A percentile compares a stretch with the other conserved stretches of the same genome.
Conservation (phyloP, 2,888 invertebrate genomes). For the Polydrusus pterygomalis region DNA sequence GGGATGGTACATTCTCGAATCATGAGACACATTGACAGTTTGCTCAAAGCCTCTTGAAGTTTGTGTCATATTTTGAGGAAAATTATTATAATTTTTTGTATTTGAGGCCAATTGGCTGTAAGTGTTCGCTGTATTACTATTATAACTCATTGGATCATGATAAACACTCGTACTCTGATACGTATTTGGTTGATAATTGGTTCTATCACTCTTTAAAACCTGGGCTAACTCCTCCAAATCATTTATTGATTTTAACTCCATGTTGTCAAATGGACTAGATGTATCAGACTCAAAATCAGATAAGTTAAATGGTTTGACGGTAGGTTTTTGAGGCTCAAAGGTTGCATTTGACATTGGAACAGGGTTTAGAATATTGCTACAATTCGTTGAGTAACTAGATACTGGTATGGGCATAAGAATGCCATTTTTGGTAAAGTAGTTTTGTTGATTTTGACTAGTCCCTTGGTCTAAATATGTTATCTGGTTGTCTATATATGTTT, state of each 20-base stretch:
- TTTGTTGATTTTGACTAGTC: slow-evolving; percentile 56
- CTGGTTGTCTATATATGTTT: neutral
- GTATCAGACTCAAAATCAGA: slow-evolving; percentile 94
- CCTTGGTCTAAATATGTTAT: neutral
- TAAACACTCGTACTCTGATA: slow-evolving; percentile 25
- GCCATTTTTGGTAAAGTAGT: slow-evolving; percentile 57
- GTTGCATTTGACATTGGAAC: slow-evolving; percentile 70
- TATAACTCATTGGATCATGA: slow-evolving; percentile 32
- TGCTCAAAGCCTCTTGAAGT: slow-evolving; percentile 23
- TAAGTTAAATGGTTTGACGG: slow-evolving; percentile 72
- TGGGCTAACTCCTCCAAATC: slow-evolving; percentile 93
- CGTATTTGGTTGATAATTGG: slow-evolving; percentile 28
- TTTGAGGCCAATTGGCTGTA: neutral
- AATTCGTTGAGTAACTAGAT: slow-evolving; percentile 49
- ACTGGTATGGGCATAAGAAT: slow-evolving; percentile 66
- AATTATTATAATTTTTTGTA: slow-evolving; percentile 35
- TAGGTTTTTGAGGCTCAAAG: slow-evolving; percentile 56
- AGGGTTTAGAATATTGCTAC: slow-evolving; percentile 57
- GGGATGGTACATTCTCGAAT: slow-evolving; percentile 8
- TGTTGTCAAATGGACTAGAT: slow-evolving; percentile 94
- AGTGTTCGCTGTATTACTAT: neutral
- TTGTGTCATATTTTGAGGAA: slow-evolving; percentile 10
- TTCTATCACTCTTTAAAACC: slow-evolving; percentile 56
- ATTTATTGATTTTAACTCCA: slow-evolving; percentile 93
- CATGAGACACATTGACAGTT: slow-evolving; percentile 2